A percentile compares a stretch with the other conserved stretches of the same genome.
Evolutionary conservation across 2,113 vertebrate species (phyloP).

Genomic region (Ploceus nigricollis): DNA sequence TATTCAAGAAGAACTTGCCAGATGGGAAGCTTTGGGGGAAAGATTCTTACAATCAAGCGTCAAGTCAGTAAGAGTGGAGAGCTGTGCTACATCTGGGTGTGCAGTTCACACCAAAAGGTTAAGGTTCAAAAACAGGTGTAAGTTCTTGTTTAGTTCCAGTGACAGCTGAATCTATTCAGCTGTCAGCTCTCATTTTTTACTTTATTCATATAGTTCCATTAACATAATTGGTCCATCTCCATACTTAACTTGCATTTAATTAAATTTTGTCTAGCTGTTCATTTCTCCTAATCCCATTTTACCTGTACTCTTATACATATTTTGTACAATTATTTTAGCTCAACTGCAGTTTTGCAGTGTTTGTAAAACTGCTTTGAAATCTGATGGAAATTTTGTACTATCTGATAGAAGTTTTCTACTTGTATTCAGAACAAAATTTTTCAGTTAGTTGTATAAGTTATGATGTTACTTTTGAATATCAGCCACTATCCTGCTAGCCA

Average conservation of each 20-base stretch:
- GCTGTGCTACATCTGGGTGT: rapidly evolving
- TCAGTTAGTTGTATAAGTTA: background rate
- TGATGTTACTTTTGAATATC: background rate
- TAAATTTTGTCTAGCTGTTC: background rate
- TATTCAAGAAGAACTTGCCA: background rate
- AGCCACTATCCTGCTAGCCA: background rate
- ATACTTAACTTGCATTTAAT: background rate
- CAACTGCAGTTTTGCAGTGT: background rate
- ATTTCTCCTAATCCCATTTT: background rate
- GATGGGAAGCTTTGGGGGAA: background rate
- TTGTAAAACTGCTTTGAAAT: background rate
- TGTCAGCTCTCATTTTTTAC: background rate
- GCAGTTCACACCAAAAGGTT: background rate
- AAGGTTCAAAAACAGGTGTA: background rate
- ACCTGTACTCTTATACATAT: background rate
- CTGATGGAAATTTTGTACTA: background rate
- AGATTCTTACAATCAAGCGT: background rate
- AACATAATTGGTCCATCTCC: background rate
- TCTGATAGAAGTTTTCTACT: background rate
- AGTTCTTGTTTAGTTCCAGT: background rate
- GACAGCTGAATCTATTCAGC: background rate
- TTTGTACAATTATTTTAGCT: background rate
- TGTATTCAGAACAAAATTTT: background rate
- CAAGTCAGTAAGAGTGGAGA: background rate
- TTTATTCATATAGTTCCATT: background rate